Percentiles rank a stretch among this genome's conserved stretches.
Evolutionary conservation across 2,888 invertebrate species (phyloP).

Genomic region (Megamerina dolium): DNA sequence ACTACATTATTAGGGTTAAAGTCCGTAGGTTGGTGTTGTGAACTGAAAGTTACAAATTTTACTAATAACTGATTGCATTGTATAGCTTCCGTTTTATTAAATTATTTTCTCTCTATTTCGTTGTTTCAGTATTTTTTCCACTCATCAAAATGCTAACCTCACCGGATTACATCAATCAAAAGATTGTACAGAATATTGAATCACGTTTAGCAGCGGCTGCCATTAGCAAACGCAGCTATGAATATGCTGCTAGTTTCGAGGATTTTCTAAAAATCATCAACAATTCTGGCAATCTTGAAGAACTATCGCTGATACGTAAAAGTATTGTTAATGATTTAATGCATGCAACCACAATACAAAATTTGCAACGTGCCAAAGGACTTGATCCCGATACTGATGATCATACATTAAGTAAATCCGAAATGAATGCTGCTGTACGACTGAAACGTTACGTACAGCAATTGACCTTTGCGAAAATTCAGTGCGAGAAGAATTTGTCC

Average conservation of each 20-base stretch:
- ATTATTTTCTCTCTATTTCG: background rate
- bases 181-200: slow-evolving; percentile 75
- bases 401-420: slow-evolving; percentile 62
- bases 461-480: slow-evolving; percentile 71
- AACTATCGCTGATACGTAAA: slow-evolving; percentile 74
- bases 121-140: slow-evolving; percentile 58
- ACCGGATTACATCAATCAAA: slow-evolving; percentile 86
- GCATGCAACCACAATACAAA: slow-evolving; percentile 88
- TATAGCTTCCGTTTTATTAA: background rate
- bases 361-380: slow-evolving; percentile 79
- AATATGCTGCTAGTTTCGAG: slow-evolving; percentile 84
- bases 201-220: slow-evolving; percentile 72
- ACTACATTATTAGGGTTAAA: too few species aligned
- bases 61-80: too few species aligned
- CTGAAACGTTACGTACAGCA: slow-evolving; percentile 79
- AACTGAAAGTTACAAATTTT: too few species aligned
- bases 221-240: slow-evolving; percentile 74
- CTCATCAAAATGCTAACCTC: slow-evolving; percentile 78
- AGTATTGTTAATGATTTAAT: slow-evolving; percentile 88
- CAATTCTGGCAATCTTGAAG: slow-evolving; percentile 72
- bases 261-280: slow-evolving; percentile 82
- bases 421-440: slow-evolving; percentile 73
- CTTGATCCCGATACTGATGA: slow-evolving; percentile 48
- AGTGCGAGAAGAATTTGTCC: slow-evolving; percentile 71
- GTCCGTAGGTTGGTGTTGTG: too few species aligned